Evolutionary conservation across 2,113 vertebrate species (phyloP).

Genomic region (Chitala chitala): DNA sequence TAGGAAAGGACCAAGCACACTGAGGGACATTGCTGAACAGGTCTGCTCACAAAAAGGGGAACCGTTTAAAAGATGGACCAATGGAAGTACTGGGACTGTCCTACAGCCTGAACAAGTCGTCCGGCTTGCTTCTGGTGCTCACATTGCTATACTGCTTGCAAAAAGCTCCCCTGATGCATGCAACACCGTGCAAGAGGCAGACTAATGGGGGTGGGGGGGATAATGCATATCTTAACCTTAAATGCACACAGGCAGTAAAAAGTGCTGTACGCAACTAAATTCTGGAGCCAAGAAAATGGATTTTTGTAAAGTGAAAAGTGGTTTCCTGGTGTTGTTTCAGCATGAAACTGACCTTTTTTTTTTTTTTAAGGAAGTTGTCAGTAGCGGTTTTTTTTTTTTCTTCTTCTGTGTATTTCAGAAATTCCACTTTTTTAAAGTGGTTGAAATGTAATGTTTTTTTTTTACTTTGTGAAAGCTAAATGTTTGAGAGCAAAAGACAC

Average conservation of each 20-base stretch:
- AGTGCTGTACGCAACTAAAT: slow-evolving; percentile 44
- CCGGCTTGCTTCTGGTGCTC: slow-evolving; percentile 60
- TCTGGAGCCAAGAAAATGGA: slow-evolving; percentile 34
- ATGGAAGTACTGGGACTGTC: slow-evolving; percentile 52
- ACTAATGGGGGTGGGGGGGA: slow-evolving; percentile 68
- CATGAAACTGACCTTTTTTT: slow-evolving; percentile 66
- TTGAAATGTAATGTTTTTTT: slow-evolving; percentile 56
- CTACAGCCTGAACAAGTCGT: slow-evolving; percentile 62
- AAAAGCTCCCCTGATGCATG: slow-evolving; percentile 75
- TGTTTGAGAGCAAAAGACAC: slow-evolving; percentile 57
- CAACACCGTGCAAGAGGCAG: slow-evolving; percentile 69
- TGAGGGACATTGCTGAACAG: slow-evolving; percentile 64
- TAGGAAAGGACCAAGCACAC: slow-evolving; percentile 52
- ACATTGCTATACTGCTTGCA: slow-evolving; percentile 72
- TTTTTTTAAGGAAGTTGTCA: slow-evolving; percentile 38
- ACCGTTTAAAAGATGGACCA: slow-evolving; percentile 73
- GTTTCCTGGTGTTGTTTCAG: slow-evolving; percentile 59
- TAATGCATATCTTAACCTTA: slow-evolving; percentile 67
- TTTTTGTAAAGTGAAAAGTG: slow-evolving; percentile 39
- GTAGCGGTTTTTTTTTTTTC: slow-evolving; percentile 39
- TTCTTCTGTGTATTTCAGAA: slow-evolving; percentile 21
- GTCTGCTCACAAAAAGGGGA: slow-evolving; percentile 65
- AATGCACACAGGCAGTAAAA: slow-evolving; percentile 54
- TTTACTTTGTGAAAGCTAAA: slow-evolving; percentile 66
- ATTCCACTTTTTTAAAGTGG: slow-evolving; percentile 47